Evolutionary conservation across 2,888 invertebrate species (phyloP), one percentile per base, ranked within the genome.

Genomic region (Orthosia incerta): DNA sequence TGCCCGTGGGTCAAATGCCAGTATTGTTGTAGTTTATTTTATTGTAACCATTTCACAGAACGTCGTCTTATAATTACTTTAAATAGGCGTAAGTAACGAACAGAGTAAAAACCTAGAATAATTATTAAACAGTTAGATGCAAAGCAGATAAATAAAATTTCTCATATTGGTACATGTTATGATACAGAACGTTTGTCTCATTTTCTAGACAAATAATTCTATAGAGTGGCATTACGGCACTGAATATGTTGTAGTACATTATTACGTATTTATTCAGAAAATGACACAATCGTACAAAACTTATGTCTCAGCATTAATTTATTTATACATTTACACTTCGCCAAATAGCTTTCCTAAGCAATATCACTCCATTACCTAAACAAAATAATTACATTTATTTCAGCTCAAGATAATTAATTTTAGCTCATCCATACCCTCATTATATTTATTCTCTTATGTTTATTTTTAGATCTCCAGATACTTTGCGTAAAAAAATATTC

Each of bases 311-410:
- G 93, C 91, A 92, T 93, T 93, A 91, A 92, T 94, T 94, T 93
- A 94, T 94, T 94, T 95, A 93, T 94, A 95, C 94, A 95, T 94
- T 94, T 95, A 95, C 93, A 94, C 89, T 91, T 93, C 84, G 91
- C 93, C 93, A 89, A 91, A 93, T 92, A 93, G 91, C 93, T 91
- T 93, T 90, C 87, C 90, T 92, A 94, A 94, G 94, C 92, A 91
- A 89, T 91, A 92, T 93, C 91, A 93, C 91, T 92, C 91, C 90
- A 90, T 90, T 92, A 91, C 90, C 88, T 92, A 92, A 91, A 93
- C 87, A 91, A 90, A 93, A 90, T 91, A 91, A 91, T 91, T 92
- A 92, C 91, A 92, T 91, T 90, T 88, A 89, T 88, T 90, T 90
- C 86, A 92, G 91, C 90, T 91, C 89, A 89, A 89, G 89, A 89